Conservation (phyloP, 1,140 invertebrate species). For the Drosophila orosa region DNA sequence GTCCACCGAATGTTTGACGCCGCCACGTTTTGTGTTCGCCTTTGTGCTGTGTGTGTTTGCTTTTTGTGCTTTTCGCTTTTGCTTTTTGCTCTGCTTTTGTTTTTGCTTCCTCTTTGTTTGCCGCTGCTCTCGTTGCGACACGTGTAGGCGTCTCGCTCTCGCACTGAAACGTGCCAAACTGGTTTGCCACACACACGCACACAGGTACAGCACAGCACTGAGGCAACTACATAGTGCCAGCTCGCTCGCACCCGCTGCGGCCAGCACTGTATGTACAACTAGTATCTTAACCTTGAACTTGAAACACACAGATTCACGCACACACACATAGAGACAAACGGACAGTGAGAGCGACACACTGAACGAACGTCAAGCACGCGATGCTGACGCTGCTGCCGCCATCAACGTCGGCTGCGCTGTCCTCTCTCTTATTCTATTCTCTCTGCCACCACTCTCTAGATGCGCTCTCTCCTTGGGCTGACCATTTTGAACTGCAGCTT, state of each 20-base stretch:
- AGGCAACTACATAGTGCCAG: conserved; percentile 46
- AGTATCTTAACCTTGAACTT: conserved; percentile 84
- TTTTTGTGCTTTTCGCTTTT: conserved; percentile 26
- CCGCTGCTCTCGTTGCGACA: conserved; percentile 40
- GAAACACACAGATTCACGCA: conserved; percentile 70
- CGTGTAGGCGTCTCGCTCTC: conserved; percentile 60
- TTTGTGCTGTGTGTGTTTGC: conserved; percentile 51
- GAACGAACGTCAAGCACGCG: conserved; percentile 45
- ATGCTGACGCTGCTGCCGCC: conserved; percentile 41
- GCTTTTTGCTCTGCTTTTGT: conserved; percentile 37
- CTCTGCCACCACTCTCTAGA: conserved; percentile 3
- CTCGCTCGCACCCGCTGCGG: conserved; percentile 21
- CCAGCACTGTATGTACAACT: conserved; percentile 61
- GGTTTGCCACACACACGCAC: conserved; percentile 56
- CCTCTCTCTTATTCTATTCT: conserved; percentile 16
- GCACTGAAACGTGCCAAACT: conserved; percentile 76
- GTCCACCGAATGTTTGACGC: conserved; percentile 52
- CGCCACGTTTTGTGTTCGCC: conserved; percentile 41
- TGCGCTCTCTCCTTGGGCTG: conserved; percentile 17
- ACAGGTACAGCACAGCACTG: conserved; percentile 52
- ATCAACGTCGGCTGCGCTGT: conserved; percentile 37
- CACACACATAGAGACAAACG: conserved; percentile 25
- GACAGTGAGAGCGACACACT: conserved; percentile 72
- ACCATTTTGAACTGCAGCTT: conserved; percentile 52
- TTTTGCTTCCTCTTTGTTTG: conserved; percentile 72